These are phyloP conservation scores for Protomyctophum bolini DNA, from an alignment of 2,113 vertebrate species.

Conservation along the genomic window DNA sequence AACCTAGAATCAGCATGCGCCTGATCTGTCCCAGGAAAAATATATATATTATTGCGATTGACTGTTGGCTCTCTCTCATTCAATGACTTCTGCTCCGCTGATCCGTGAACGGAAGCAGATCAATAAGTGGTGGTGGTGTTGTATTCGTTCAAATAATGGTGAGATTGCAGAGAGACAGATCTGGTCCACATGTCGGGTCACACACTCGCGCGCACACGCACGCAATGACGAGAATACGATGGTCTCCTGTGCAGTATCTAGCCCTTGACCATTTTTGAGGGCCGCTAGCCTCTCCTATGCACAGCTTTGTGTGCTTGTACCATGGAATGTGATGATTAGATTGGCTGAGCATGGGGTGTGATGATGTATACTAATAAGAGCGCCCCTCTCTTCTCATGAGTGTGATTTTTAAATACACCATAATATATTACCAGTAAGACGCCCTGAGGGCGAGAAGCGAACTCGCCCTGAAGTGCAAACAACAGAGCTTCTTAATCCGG, in stretches of 20 bases:
- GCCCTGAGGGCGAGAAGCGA: no score
- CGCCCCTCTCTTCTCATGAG: no score
- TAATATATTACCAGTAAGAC: no score
- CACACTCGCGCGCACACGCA: slow-evolving; percentile 1
- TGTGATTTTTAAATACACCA: no score
- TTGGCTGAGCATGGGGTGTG: no score
- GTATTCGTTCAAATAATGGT: slow-evolving; percentile 10
- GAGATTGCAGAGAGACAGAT: slow-evolving; percentile 21
- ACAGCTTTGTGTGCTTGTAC: no score
- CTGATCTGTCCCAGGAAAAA: slow-evolving; percentile 28
- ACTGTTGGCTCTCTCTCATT: slow-evolving; percentile 46
- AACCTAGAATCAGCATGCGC: slow-evolving; percentile 1
- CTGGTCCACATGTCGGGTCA: slow-evolving; percentile 3
- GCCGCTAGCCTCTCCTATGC: no score
- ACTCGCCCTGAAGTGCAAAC: no score
- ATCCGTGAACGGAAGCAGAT: slow-evolving; percentile 36
- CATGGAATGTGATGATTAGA: no score
- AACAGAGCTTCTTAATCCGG: no score
- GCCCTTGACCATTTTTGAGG: slow-evolving; percentile 25
- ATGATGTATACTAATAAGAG: no score
- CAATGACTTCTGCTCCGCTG: slow-evolving; percentile 39
- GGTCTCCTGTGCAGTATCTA: slow-evolving; percentile 43
- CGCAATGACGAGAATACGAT: not conserved
- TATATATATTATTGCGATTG: slow-evolving; percentile 44
- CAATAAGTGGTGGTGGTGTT: slow-evolving; percentile 27